Evolutionary conservation across 2,113 vertebrate genomes (phyloP).

Genomic region (Clarias macrocephalus): DNA sequence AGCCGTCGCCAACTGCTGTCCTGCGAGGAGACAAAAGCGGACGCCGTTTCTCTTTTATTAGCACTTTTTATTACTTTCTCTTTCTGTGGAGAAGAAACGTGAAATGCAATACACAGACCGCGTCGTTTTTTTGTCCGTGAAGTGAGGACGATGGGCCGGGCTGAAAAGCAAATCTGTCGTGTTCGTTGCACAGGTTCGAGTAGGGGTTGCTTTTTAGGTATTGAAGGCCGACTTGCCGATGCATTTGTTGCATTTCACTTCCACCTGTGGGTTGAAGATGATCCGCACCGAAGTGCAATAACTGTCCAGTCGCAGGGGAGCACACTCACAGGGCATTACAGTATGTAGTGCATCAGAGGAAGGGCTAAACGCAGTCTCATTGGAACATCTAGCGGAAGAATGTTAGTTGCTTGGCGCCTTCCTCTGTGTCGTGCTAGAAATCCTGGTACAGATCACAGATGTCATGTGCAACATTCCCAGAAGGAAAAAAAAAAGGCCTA

Average conservation of each 20-base stretch:
- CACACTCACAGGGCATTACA: neutral
- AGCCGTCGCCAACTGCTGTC: neutral
- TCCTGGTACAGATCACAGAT: neutral
- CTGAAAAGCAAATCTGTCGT: neutral
- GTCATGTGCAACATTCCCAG: neutral
- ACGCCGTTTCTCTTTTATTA: neutral
- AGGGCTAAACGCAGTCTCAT: neutral
- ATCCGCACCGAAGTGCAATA: neutral
- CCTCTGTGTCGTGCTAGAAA: neutral
- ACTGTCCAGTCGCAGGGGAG: neutral
- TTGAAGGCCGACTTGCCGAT: neutral
- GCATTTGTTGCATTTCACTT: neutral
- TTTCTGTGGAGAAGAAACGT: neutral
- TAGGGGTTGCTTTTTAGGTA: neutral
- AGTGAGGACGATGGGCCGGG: neutral
- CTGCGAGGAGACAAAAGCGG: neutral
- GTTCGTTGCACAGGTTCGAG: too few species aligned
- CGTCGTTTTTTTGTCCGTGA: neutral
- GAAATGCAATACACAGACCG: neutral
- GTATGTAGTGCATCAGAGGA: neutral
- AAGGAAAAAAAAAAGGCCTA: neutral
- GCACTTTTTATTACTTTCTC: conserved; percentile 24
- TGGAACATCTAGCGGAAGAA: neutral
- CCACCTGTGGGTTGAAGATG: neutral
- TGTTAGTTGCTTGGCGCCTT: neutral